Evolutionary conservation across 1,140 invertebrate genomes (phyloP), one percentile per base, ranked within the genome.

Genomic region (Brachystomella parvula): DNA sequence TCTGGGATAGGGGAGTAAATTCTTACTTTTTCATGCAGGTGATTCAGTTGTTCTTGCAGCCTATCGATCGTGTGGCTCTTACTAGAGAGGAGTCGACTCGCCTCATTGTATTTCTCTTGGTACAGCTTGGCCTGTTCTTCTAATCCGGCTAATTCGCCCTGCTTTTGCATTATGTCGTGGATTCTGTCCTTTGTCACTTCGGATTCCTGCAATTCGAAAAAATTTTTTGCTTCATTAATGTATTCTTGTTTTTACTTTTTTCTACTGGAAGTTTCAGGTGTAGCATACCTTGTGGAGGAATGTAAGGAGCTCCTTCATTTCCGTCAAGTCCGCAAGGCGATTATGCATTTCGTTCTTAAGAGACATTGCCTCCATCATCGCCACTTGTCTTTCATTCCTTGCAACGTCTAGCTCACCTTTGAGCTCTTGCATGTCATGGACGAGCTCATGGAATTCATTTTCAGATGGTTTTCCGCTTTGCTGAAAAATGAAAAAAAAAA

Each of bases 341-440:
- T 65, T 61, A 44, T 66, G 59, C 2, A 71, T 44, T 57, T 71
- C 67, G 1, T 24, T 47, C 59, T 69, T 71, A 17, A 70, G 53
- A 21, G 35, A n/a, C 26, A 64, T 67, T 6, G 67, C 29, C 28
- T 68, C 65, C 15, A 57, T 59, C 56, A 64, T 64, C 1, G 70
- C 70, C 6, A 12, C 32, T 31, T 66, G 67, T 35, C 65, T 62
- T 59, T 71, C 70, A 29, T 47, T 63, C 32, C 65, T 47, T 9
- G 70, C 66, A n/a, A 64, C 58, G 31, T 64, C 62, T 1, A 63
- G 65, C 44, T 62, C 44, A 26, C 29, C 33, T n/a, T 63, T 67
- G 21, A 67, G 44, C 2, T 57, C 33, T n/a, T 63, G 62, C 35
- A 67, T 39, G 19, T 57, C 61, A 6, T 2, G n/a, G 30, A 39